Evolutionary conservation across 2,888 invertebrate species (phyloP).

Genomic region (Phlogophora meticulosa): DNA sequence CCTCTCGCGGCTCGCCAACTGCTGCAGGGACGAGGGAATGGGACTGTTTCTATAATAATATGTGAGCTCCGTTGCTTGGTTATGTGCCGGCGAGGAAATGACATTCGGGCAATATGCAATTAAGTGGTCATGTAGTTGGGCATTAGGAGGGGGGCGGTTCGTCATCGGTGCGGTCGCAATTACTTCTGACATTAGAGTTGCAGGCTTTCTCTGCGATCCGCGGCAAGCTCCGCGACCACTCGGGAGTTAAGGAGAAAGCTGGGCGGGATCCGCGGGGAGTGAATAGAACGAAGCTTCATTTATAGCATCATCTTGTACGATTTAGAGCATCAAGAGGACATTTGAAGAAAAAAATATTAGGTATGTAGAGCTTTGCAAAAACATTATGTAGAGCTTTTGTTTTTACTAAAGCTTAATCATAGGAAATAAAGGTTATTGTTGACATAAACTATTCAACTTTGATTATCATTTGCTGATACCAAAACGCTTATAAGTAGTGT

Average conservation of each 20-base stretch:
- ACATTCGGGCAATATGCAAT: conserved; percentile 42
- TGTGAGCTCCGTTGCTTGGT: conserved; percentile 14
- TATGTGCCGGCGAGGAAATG: conserved; percentile 34
- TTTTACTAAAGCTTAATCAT: no score
- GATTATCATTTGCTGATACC: no score
- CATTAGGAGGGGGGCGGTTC: conserved; percentile 13
- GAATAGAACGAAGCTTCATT: background rate
- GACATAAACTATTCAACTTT: no score
- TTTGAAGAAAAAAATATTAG: background rate
- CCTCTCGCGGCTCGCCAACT: conserved; percentile 5
- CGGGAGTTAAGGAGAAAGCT: conserved; percentile 33
- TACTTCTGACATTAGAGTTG: conserved; percentile 43
- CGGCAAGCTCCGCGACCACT: conserved; percentile 4
- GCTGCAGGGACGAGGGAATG: background rate
- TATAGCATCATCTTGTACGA: background rate
- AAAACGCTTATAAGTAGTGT: no score
- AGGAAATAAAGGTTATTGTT: no score
- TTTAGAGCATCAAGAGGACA: background rate
- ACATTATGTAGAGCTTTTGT: no score
- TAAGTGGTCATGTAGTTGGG: conserved; percentile 44
- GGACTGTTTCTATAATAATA: conserved; percentile 11
- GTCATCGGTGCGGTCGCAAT: conserved; percentile 48
- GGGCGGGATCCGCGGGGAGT: background rate
- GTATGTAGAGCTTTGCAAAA: background rate
- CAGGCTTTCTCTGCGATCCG: conserved; percentile 46